Evolutionary conservation across 2,888 invertebrate species (phyloP), one percentile per base, ranked within the genome.

Genomic region (Phengaris arion): DNA sequence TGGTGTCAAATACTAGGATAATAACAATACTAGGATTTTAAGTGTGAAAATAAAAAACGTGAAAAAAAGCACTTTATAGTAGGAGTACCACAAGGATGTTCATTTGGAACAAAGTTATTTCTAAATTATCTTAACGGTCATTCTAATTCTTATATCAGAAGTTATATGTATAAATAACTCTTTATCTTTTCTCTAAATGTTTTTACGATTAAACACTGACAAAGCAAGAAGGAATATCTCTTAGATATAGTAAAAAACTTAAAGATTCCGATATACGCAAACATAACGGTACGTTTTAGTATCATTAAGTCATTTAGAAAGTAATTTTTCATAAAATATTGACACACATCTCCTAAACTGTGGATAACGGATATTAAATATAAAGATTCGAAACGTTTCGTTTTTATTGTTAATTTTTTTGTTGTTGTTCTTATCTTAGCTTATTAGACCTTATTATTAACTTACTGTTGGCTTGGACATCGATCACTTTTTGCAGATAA

Each of bases 241-340:
- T 35, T 12, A 64, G 6, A 64, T 45, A 45, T 64, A 64, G 64
- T 35, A 35, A 64, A 64, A 64, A 45, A 64, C 45, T 35, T 10
- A 5, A 35, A 52, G 52, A 52, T 52, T 45, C 64, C 12, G 48
- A 70, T 51, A 48, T 15, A 69, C 15, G 70, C 48, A 70, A 51
- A 70, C 15, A 70, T 70, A 70, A 70, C 70, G 70, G 70, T 64
- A 45, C 48, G 8, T 48, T n/a, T 48, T 70, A 69, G n/a, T 15
- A 70, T 70, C 70, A 70, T 70, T 51, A 51, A 51, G 48, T 70
- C 22, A 70, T 70, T 70, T 70, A 51, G 70, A 70, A 70, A 70
- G 70, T 70, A 48, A 22, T 48, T 69, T 69, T 70, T 70, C 22
- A 52, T 12, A 70, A 51, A 70, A 70, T 70, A 70, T 51, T 48